Base-by-base conservation (phyloP, 2,797 vertebrate species). In the Denticeps clupeoides region DNA sequence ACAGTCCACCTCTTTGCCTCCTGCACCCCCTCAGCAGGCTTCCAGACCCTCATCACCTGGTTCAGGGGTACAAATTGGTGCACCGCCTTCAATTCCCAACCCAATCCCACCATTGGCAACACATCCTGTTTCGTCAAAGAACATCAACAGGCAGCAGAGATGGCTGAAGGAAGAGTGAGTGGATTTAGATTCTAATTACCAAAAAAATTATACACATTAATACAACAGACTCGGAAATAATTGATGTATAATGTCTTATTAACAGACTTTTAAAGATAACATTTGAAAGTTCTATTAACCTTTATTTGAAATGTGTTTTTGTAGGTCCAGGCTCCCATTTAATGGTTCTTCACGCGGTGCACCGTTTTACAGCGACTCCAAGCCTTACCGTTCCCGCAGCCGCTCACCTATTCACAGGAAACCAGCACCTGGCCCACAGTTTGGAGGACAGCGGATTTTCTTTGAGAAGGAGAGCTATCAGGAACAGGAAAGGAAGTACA, bases 201-300 rank as follows among this genome's bases (percentile, higher is more conserved):
- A 9, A 89, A 93, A 85, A 92, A 91, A 78, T 88, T 93, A 70
- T 91, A 93, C 75, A 98, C 96, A 81, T 91, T 97, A 72, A 82
- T 88, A 69, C 84, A 89, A 62, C 83, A 86, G 23, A 97, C 92
- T 53, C 97, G n/a, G n/a, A n/a, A n/a, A 91, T 74, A 96, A 93
- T 64, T 97, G 95, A 95, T 96, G 82, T 83, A 78, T 78, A 61
- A 26, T 19, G 9, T n/a, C 12, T 29, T 2, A 29, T 12, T 18
- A 22, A 10, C 8, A 18, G 3, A 47, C 7, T 16, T 15, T 16
- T 9, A 3, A 4, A 8, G 10, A 26, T 7, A 19, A 3, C 19
- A 19, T 19, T 2, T 2, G 19, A 2, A 19, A 19, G 18, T 18
- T 19, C 19, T 19, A 19, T 18, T 3, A 18, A 28, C 19, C 38